These are phyloP conservation scores for Drosophila trichaetosa DNA, from an alignment of 2,888 invertebrate species.

Conservation along the genomic window DNA sequence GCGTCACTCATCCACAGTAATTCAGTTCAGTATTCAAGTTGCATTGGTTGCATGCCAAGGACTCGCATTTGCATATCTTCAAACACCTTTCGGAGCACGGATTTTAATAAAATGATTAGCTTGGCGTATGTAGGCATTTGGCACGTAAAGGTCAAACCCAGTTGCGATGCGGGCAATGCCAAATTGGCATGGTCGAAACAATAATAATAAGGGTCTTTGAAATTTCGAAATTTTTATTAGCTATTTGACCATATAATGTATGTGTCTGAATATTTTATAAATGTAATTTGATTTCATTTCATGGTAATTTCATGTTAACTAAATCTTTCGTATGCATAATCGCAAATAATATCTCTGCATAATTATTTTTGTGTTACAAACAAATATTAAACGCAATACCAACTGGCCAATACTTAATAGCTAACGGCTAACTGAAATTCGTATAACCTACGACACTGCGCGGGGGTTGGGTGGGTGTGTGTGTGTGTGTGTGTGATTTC, in stretches of 20 bases:
- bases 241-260: constrained; percentile 68
- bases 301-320: constrained; percentile 63
- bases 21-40: background rate
- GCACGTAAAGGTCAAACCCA: constrained; percentile 71
- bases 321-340: constrained; percentile 49
- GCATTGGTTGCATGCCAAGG: constrained; percentile 42
- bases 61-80: constrained; percentile 59
- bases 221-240: constrained; percentile 76
- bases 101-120: constrained; percentile 62
- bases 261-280: constrained; percentile 50
- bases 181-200: constrained; percentile 52
- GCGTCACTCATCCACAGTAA: constrained; percentile 28
- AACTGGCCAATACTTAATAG: constrained; percentile 65
- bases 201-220: constrained; percentile 25
- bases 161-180: constrained; percentile 27
- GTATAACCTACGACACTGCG: constrained; percentile 68
- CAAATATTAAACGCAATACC: constrained; percentile 43
- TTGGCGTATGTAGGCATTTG: constrained; percentile 35
- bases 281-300: constrained; percentile 65
- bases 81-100: constrained; percentile 29
- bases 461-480: background rate
- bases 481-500: background rate
- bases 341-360: constrained; percentile 38
- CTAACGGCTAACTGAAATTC: constrained; percentile 74
- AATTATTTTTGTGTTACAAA: constrained; percentile 12